Base-by-base conservation (phyloP, 23 tunicate genomes). In the Ciona savignyi region DNA sequence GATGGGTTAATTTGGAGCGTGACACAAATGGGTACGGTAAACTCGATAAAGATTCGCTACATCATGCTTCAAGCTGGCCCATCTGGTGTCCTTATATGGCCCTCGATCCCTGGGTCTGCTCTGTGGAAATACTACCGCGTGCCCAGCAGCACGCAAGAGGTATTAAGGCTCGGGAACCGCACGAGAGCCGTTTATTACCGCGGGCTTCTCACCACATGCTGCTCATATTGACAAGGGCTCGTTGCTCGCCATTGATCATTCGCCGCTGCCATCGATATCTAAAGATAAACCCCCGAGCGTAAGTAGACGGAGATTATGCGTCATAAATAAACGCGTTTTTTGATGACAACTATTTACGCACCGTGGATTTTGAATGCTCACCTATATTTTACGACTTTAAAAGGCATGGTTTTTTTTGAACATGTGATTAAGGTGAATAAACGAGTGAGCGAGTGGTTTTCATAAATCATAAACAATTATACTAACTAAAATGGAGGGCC, bases 171-270 rank as follows among this genome's bases (percentile, higher is more conserved):
- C 56, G 15, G 15, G 56, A 15, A 42, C 56, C 56, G 56, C 56
- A 42, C 56, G 56, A 42, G 56, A 42, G 56, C 56, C 56, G 56
- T 42, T 42, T 42, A 42, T 42, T 42, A 42, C 56, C 56, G 56
- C 56, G 15, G 56, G 15, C 56, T 42, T 42, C 56, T 42, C 56
- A 42, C 56, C 56, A 42, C 56, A 6, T 42, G 56, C 56, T 42
- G 56, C 56, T 42, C 56, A 42, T 15, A 42, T 42, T 42, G 56
- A 42, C 56, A 42, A 42, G 56, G 11, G 56, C 56, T 42, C 56
- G 56, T 42, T 42, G 56, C 11, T 42, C 15, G 15, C 56, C 56
- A 42, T 42, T 42, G 56, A 42, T 42, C 56, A 42, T 42, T 42
- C 56, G 56, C 56, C 56, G 56, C 56, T 42, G 56, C 56, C 56